Percentiles rank a stretch among this genome's conserved stretches.
These are phyloP conservation scores for Lymantria monacha DNA, from an alignment of 2,888 invertebrate genomes.

Conservation along the genomic window DNA sequence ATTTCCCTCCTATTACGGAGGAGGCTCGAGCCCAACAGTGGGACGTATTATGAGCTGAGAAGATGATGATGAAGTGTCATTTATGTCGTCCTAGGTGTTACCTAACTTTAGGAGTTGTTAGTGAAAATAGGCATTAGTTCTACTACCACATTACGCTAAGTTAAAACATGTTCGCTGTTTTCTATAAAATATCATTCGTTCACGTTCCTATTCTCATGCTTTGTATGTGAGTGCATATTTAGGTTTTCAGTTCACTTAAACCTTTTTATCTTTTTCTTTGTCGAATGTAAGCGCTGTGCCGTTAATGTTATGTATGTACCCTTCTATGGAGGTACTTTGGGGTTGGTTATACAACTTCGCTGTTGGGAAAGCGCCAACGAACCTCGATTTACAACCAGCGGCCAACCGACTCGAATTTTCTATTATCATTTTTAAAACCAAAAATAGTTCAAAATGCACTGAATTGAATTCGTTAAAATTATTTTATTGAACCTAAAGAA, in stretches of 20 bases:
- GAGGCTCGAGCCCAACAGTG: no score
- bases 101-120: no score
- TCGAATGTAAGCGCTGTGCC: neutral
- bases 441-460: neutral
- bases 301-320: neutral
- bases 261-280: neutral
- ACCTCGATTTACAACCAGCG: slow-evolving; percentile 31
- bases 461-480: neutral
- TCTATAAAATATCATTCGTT: no score
- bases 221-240: no score
- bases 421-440: slow-evolving; percentile 3
- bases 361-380: slow-evolving; percentile 45
- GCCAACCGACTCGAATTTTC: slow-evolving; percentile 14
- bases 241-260: neutral
- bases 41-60: no score
- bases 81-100: no score
- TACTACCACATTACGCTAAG: no score
- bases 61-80: no score
- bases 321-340: neutral
- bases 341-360: slow-evolving; percentile 24
- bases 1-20: no score
- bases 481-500: neutral
- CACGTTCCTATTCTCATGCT: no score
- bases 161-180: no score
- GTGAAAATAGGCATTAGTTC: no score